Percentiles rank a stretch among this genome's conserved stretches.
These are phyloP conservation scores for Malurus leucopterus DNA, from an alignment of 2,797 vertebrate species.

Conservation along the genomic window DNA sequence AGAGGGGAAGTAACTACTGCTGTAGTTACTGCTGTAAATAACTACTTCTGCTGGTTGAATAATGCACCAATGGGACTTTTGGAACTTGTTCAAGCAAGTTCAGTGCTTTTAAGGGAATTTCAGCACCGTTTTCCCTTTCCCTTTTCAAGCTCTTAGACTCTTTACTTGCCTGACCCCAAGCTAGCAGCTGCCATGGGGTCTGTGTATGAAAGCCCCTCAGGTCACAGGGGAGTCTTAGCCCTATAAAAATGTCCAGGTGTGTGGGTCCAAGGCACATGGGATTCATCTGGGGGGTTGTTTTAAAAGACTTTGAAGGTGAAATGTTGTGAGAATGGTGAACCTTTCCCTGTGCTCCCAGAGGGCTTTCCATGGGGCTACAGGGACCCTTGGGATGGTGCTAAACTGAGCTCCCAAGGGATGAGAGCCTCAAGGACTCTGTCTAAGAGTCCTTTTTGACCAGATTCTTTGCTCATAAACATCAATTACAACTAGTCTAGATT, in stretches of 20 bases:
- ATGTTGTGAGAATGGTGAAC: not conserved
- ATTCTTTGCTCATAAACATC: fast-evolving
- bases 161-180: not conserved
- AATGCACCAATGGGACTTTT: not conserved
- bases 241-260: fast-evolving
- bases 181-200: not conserved
- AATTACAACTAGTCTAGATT: not conserved
- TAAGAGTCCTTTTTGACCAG: not conserved
- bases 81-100: not conserved
- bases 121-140: not conserved
- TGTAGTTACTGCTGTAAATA: not conserved
- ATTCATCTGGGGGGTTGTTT: not conserved
- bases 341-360: not conserved
- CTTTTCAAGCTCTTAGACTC: not conserved
- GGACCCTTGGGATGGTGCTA: not conserved
- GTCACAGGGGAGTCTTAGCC: not conserved
- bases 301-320: not conserved
- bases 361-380: not conserved
- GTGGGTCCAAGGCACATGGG: fast-evolving
- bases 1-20: not conserved
- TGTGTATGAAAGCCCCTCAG: not conserved
- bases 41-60: not conserved
- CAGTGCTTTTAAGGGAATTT: not conserved
- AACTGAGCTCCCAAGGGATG: not conserved
- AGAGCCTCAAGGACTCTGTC: not conserved